Evolutionary conservation across 2,888 invertebrate genomes (phyloP).

Genomic region (Ramazzottius varieornatus): DNA sequence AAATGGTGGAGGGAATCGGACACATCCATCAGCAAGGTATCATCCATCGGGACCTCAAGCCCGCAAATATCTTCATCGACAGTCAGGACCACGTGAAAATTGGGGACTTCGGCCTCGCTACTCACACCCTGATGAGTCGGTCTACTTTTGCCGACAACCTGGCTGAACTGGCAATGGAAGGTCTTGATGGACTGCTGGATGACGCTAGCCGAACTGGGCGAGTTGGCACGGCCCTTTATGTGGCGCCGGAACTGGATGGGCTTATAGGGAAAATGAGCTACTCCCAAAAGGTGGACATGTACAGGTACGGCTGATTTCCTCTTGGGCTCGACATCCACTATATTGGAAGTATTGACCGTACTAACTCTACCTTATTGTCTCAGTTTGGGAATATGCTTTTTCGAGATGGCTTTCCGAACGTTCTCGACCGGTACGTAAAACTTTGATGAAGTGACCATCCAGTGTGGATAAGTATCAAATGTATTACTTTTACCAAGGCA

Average conservation of each 20-base stretch:
- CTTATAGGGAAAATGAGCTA: constrained; percentile 41
- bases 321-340: no score
- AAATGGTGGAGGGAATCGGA: constrained; percentile 64
- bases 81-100: constrained; percentile 74
- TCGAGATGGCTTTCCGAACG: constrained; percentile 59
- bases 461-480: no score
- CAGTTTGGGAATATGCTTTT: constrained; percentile 27
- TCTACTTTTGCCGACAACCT: background rate
- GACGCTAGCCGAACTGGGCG: constrained; percentile 36
- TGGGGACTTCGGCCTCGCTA: constrained; percentile 88
- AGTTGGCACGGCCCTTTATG: constrained; percentile 79
- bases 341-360: no score
- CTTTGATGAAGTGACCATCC: no score
- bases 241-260: constrained; percentile 60
- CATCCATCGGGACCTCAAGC: constrained; percentile 27
- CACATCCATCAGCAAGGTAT: constrained; percentile 50
- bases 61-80: constrained; percentile 77
- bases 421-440: constrained; percentile 51
- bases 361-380: no score
- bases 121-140: constrained; percentile 35
- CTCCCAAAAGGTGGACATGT: constrained; percentile 52
- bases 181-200: background rate
- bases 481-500: no score
- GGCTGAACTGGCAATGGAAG: background rate
- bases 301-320: constrained; percentile 64